Evolutionary conservation across 2,113 vertebrate species (phyloP).

Genomic region (Oreochromis tanganicae): DNA sequence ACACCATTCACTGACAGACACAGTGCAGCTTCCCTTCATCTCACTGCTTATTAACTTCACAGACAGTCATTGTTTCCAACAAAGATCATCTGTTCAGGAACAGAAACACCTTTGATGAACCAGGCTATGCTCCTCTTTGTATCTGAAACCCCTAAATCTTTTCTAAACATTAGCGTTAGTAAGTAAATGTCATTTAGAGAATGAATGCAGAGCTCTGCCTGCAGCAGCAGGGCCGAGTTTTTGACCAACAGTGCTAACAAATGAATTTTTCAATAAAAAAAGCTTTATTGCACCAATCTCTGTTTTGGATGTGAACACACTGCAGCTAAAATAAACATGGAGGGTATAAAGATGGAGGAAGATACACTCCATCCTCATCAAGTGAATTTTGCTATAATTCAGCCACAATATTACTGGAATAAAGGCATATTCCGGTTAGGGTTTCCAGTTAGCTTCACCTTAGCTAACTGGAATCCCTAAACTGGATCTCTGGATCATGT

Average conservation of each 20-base stretch:
- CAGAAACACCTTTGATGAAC: not conserved
- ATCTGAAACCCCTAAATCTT: not conserved
- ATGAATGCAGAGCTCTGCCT: not conserved
- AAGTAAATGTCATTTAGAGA: not conserved
- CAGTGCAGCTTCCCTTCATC: conserved; percentile 21
- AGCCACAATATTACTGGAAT: not conserved
- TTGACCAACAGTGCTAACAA: not conserved
- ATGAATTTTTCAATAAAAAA: not conserved
- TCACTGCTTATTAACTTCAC: conserved; percentile 21
- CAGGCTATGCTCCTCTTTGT: not conserved
- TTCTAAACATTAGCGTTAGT: not conserved
- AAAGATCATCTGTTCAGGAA: conserved; percentile 24
- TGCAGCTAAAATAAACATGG: not conserved
- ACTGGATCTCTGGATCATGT: not conserved
- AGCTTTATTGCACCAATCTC: not conserved
- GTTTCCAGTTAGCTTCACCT: not conserved
- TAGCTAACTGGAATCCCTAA: not conserved
- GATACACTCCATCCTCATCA: not conserved
- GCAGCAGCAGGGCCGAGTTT: not conserved
- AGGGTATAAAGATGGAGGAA: not conserved
- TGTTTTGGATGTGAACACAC: not conserved
- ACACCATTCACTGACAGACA: conserved; percentile 34
- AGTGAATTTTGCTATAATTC: not conserved
- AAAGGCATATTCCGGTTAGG: not conserved
- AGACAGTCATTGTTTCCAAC: conserved; percentile 16